These are phyloP conservation scores for Drosophila novamexicana DNA, from an alignment of 1,140 invertebrate genomes.

Conservation along the genomic window DNA sequence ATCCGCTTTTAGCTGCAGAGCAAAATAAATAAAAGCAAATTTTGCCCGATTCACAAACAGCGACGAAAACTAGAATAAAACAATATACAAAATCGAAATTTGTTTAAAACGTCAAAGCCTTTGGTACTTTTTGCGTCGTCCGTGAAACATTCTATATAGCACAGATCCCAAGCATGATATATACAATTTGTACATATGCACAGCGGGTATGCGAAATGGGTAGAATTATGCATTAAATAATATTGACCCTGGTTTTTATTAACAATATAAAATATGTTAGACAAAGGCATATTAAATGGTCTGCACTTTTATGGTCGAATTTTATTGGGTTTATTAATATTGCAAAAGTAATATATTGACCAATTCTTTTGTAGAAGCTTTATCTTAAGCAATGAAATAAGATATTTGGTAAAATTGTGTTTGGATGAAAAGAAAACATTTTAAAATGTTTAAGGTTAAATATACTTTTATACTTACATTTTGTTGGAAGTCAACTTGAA, in stretches of 20 bases:
- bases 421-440: too few relatives aligned
- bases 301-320: slow-evolving; percentile 8
- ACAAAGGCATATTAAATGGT: slow-evolving; percentile 6
- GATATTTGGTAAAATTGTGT: too few relatives aligned
- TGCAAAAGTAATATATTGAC: too few relatives aligned
- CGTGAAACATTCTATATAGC: slow-evolving; percentile 38
- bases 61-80: slow-evolving; percentile 25
- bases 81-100: slow-evolving; percentile 55
- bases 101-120: slow-evolving; percentile 71
- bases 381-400: too few relatives aligned
- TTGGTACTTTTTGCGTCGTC: slow-evolving; percentile 65
- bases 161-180: slow-evolving; percentile 14
- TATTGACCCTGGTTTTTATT: slow-evolving; percentile 25
- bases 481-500: too few relatives aligned
- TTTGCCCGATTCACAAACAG: slow-evolving; percentile 36
- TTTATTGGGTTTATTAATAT: neutral
- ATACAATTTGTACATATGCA: neutral
- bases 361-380: too few relatives aligned
- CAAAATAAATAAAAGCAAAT: slow-evolving; percentile 75
- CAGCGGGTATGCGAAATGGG: slow-evolving; percentile 1
- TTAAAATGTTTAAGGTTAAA: too few relatives aligned
- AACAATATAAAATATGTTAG: slow-evolving; percentile 9
- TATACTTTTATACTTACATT: too few relatives aligned
- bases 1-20: slow-evolving; percentile 48
- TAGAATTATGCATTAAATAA: slow-evolving; percentile 39